Evolutionary conservation across 2,113 vertebrate species (phyloP).

Genomic region (Cariama cristata): DNA sequence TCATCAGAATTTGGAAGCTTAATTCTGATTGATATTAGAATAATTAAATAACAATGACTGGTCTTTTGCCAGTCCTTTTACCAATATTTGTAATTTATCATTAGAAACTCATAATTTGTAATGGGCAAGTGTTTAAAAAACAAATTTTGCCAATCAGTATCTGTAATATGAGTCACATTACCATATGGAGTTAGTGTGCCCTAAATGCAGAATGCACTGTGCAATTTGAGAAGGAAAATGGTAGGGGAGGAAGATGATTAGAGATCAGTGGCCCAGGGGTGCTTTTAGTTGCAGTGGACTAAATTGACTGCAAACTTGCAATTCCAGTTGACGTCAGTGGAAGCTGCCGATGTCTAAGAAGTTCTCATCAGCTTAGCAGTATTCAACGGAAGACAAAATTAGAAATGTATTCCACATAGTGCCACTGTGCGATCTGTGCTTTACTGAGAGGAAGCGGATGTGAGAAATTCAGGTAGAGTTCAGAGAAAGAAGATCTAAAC

Average conservation of each 20-base stretch:
- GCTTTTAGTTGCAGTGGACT: slow-evolving; percentile 18
- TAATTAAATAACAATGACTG: neutral
- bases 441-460: neutral
- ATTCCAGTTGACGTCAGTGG: slow-evolving; percentile 55
- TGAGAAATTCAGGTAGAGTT: neutral
- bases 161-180: neutral
- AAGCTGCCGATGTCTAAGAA: slow-evolving; percentile 4
- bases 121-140: neutral
- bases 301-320: slow-evolving; percentile 40
- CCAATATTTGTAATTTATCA: neutral
- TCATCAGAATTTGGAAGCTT: neutral
- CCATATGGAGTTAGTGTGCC: fast-evolving
- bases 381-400: slow-evolving; percentile 16
- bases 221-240: neutral
- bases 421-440: neutral
- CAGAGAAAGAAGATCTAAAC: neutral
- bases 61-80: neutral
- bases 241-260: neutral
- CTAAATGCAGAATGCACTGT: neutral
- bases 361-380: slow-evolving; percentile 53
- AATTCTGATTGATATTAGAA: neutral
- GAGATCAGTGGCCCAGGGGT: slow-evolving; percentile 1
- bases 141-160: fast-evolving
- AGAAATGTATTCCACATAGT: slow-evolving; percentile 8
- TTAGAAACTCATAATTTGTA: neutral